These are phyloP conservation scores for Himantopus leucocephalus DNA, from an alignment of 2,113 vertebrate genomes.

Conservation along the genomic window DNA sequence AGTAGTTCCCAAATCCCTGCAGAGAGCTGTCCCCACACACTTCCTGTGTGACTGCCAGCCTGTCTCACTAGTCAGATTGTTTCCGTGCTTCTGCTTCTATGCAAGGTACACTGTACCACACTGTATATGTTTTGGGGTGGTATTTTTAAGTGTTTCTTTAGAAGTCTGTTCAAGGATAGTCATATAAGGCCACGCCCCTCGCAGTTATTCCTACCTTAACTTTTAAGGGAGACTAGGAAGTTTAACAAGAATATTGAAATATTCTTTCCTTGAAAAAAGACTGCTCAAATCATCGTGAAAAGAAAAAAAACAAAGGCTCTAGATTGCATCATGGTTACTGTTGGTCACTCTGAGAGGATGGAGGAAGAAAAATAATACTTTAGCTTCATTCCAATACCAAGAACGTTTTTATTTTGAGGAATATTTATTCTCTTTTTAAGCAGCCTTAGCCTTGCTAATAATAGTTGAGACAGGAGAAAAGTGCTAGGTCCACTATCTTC, in stretches of 20 bases:
- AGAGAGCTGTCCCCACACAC: not conserved
- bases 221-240: not conserved
- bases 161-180: not conserved
- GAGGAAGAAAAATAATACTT: not conserved
- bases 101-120: not conserved
- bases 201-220: not conserved
- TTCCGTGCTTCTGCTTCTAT: not conserved
- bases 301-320: not conserved
- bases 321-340: not conserved
- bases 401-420: not conserved
- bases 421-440: not conserved
- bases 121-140: not conserved
- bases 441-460: not conserved
- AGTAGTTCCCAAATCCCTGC: not conserved
- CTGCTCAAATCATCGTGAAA: not conserved
- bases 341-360: not conserved
- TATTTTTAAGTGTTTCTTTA: not conserved
- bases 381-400: not conserved
- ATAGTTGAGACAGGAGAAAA: not conserved
- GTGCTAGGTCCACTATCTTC: not conserved
- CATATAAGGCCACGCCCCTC: not conserved
- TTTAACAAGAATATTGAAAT: not conserved
- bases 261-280: not conserved
- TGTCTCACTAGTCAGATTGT: not conserved
- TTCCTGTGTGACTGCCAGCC: not conserved